phyloP scores from a whole-genome alignment of 2,888 invertebrate species.

The Idaea aversata region DNA sequence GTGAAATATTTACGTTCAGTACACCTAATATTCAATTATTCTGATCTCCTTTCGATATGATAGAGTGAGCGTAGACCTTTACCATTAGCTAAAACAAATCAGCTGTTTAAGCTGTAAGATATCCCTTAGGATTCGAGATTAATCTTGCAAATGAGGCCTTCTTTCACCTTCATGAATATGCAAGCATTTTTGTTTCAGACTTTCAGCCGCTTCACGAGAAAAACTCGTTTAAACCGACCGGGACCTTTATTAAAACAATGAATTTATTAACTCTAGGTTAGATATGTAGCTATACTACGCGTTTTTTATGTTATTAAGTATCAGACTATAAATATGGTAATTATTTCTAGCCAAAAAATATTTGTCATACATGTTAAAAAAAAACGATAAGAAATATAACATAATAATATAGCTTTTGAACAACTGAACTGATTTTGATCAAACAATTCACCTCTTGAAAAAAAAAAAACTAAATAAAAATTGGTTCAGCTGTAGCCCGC shows the following conservation, averaged over 20 bases:
- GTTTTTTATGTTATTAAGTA: too few relatives aligned
- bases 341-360: too few relatives aligned
- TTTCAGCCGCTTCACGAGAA: slow-evolving; percentile 17
- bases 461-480: too few relatives aligned
- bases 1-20: too few relatives aligned
- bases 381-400: too few relatives aligned
- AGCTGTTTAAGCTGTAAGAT: slow-evolving; percentile 37
- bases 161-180: slow-evolving; percentile 49
- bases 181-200: slow-evolving; percentile 34
- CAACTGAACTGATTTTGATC: too few relatives aligned
- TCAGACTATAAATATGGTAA: too few relatives aligned
- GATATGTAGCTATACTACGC: neutral
- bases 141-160: slow-evolving; percentile 52
- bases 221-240: slow-evolving; percentile 29
- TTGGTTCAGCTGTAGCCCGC: too few relatives aligned
- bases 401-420: too few relatives aligned
- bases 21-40: too few relatives aligned
- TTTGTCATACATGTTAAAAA: too few relatives aligned
- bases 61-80: neutral
- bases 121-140: slow-evolving; percentile 41
- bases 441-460: too few relatives aligned
- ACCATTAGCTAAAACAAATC: slow-evolving; percentile 29
- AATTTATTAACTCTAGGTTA: neutral
- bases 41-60: neutral
- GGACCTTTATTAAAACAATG: slow-evolving; percentile 25